phyloP scores from a whole-genome alignment of 1,140 invertebrate genomes.

The Nephila pilipes region DNA sequence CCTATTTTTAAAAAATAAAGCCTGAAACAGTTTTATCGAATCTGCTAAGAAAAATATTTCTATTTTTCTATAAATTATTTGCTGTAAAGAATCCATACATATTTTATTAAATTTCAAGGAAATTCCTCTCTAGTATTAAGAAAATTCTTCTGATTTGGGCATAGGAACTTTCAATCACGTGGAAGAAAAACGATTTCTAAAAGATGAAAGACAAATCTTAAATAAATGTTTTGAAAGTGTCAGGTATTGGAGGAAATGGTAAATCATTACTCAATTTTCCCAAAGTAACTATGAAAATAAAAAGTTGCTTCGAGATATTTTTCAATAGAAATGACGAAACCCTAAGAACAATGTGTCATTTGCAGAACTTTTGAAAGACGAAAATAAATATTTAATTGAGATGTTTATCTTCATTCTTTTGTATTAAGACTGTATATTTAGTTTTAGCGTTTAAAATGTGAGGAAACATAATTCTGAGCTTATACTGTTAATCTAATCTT shows the following conservation, averaged over 20 bases:
- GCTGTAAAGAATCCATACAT: neutral
- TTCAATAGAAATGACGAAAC: neutral
- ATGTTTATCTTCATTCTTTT: too few species aligned
- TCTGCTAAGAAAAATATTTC: too few species aligned
- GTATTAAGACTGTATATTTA: too few species aligned
- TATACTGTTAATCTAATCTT: too few species aligned
- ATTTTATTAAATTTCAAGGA: neutral
- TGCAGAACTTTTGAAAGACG: neutral
- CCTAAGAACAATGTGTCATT: neutral
- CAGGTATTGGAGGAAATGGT: slow-evolving; percentile 2
- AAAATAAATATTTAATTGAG: neutral
- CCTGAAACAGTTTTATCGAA: too few species aligned
- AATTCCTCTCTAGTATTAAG: neutral
- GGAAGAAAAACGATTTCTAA: neutral
- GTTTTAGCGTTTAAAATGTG: too few species aligned
- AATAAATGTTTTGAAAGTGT: slow-evolving; percentile 30
- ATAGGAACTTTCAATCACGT: neutral
- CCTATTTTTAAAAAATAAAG: too few species aligned
- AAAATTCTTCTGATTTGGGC: neutral
- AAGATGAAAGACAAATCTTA: neutral
- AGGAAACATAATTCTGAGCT: too few species aligned
- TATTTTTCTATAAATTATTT: too few species aligned
- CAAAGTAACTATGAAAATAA: neutral
- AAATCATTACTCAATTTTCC: neutral
- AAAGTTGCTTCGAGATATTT: neutral